Evolutionary conservation across 1,140 invertebrate genomes (phyloP), one percentile per base, ranked within the genome.

Genomic region (Drosophila nasuta): DNA sequence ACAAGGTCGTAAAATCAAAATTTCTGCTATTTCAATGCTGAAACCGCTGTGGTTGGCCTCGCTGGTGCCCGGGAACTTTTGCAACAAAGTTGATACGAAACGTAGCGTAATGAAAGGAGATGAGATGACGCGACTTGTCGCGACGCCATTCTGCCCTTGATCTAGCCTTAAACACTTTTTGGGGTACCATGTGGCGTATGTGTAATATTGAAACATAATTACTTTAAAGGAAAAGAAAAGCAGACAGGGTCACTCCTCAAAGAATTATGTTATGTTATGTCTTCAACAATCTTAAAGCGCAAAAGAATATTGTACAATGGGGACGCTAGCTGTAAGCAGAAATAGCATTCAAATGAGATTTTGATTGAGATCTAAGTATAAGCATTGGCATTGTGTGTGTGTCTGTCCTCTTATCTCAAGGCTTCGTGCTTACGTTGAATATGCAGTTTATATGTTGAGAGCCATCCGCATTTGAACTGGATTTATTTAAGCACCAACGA

Each of bases 1-100:
- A 88, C 83, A 85, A 91, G 89, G 75, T 91, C 88, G 85, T 91
- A 89, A 91, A 88, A 89, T 91, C 88, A 91, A 89, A 91, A 91
- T 87, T 86, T 89, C 72, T 79, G 85, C 85, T 87, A 87, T 87
- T 87, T 87, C 83, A 77, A 77, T 77, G 70, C 68, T 83, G 68
- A 82, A 88, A 81, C 75, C 77, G 77, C 83, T 75, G 80, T 63
- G 78, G 78, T 73, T 62, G 68, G 60, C 46, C 51, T 45, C 60
- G 60, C 52, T 43, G 25, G 17, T 35, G 54, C 69, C 52, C 52
- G 25, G 30, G 30, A 60, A 66, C 46, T 70, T 69, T 69, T 57
- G 72, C 66, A 57, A 75, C 72, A 75, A 62, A 63, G 66, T 75
- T 69, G 58, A 41, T 43, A 30, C 11, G 46, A 46, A 28, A 28